These are phyloP conservation scores for Enteromius afrohamiltoni DNA, from an alignment of 2,797 vertebrate genomes.

Conservation along the genomic window DNA sequence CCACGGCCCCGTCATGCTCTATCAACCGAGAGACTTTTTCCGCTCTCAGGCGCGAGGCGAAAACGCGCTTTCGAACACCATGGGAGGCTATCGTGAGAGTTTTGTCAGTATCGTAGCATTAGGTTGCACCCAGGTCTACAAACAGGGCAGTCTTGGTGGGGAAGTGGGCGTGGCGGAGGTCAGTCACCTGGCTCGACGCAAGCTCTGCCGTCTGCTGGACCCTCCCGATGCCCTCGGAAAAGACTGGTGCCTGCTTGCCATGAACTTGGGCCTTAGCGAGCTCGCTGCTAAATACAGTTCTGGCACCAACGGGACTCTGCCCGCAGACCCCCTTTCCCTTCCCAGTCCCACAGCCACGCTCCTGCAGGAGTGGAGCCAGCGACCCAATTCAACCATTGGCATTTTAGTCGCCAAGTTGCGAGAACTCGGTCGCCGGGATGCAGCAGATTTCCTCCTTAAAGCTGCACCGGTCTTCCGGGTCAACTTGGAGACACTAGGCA, in stretches of 20 bases:
- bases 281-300: conserved; percentile 91
- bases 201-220: conserved; percentile 93
- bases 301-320: conserved; percentile 76
- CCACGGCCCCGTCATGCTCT: conserved; percentile 94
- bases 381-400: conserved; percentile 86
- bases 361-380: conserved; percentile 89
- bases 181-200: conserved; percentile 86
- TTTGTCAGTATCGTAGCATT: conserved; percentile 94
- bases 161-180: conserved; percentile 89
- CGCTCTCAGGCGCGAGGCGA: conserved; percentile 90
- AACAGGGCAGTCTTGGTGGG: conserved; percentile 87
- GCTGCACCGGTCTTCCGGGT: conserved; percentile 91
- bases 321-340: conserved; percentile 62
- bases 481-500: conserved; percentile 82
- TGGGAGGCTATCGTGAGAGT: conserved; percentile 96
- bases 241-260: conserved; percentile 98
- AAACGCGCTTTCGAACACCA: conserved; percentile 91
- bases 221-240: conserved; percentile 95
- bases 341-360: conserved; percentile 91
- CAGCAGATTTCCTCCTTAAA: conserved; percentile 92
- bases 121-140: conserved; percentile 91
- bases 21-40: conserved; percentile 96
- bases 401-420: conserved; percentile 89
- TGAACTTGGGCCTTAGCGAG: conserved; percentile 95
- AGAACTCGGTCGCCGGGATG: conserved; percentile 94